phyloP scores from a whole-genome alignment of 2,888 invertebrate genomes.

The Phlogophora meticulosa region DNA sequence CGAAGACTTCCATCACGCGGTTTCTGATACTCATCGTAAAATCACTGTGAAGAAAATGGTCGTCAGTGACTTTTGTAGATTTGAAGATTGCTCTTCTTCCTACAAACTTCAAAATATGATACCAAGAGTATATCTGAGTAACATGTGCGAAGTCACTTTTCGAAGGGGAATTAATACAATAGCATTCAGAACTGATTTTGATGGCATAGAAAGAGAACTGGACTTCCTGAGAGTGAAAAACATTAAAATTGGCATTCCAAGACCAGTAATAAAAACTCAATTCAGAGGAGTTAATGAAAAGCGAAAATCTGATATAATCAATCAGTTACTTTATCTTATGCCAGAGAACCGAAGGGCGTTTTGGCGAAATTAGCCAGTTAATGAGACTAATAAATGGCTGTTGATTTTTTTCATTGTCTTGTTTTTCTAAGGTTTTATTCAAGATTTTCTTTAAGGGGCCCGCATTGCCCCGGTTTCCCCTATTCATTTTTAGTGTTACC shows the following conservation, averaged over 20 bases:
- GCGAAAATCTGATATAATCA: constrained; percentile 35
- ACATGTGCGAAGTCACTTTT: constrained; percentile 47
- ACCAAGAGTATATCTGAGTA: constrained; percentile 33
- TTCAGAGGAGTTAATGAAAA: constrained; percentile 37
- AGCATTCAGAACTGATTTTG: constrained; percentile 57
- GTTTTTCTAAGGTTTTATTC: too few species aligned
- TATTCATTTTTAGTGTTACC: constrained; percentile 25
- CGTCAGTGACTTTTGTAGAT: constrained; percentile 55
- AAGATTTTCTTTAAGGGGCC: too few species aligned
- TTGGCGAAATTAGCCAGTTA: constrained; percentile 34
- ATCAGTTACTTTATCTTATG: constrained; percentile 36
- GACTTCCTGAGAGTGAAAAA: constrained; percentile 48
- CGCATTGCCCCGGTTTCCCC: too few species aligned
- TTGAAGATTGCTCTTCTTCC: constrained; percentile 61
- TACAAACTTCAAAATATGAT: constrained; percentile 55
- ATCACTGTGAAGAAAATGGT: constrained; percentile 59
- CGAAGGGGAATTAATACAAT: constrained; percentile 32
- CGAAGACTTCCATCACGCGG: constrained; percentile 55
- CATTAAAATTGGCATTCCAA: constrained; percentile 24
- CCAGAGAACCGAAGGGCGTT: constrained; percentile 48
- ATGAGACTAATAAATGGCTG: too few species aligned
- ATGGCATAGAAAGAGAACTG: constrained; percentile 30
- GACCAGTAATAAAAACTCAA: constrained; percentile 40
- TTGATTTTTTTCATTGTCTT: too few species aligned
- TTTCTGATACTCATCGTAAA: constrained; percentile 53